Evolutionary conservation across 2,888 invertebrate genomes (phyloP), one percentile per base, ranked within the genome.

Genomic region (Hypsopygia costalis): DNA sequence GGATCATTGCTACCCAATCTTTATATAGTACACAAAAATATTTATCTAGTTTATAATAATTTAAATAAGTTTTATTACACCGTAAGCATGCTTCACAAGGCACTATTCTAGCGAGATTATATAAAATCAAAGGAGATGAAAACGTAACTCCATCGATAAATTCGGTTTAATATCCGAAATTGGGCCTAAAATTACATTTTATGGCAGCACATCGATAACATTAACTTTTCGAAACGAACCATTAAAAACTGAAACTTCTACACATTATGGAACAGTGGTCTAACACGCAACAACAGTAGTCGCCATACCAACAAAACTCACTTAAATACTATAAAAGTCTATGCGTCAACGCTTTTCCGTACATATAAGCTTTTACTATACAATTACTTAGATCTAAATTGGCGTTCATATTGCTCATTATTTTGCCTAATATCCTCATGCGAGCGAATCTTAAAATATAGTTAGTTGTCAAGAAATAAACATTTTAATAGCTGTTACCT

Each of bases 71-170:
- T 64, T 63, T 61, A 66, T 60, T 70, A 71, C 69, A 76, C 63
- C 69, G 64, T 81, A 86, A 86, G 87, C 87, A 85, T 86, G 83
- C 86, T 69, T 86, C 79, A 77, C 82, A 88, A 88, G 87, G 87
- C 87, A 88, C 87, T 88, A 88, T 79, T 70, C 87, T 88, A 87
- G 83, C 81, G 80, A 86, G 80, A 82, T 77, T 72, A 63, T 57
- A 55, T 62, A 58, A 62, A 81, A 61, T 60, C 61, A 83, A 76
- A 57, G 39, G 28, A 27, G 27, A 46, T 51, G 66, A 72, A 41
- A 70, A 69, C 53, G 67, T 74, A 63, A 56, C 65, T 74, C 69
- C 54, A 54, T 70, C 81, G 82, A 69, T 88, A 87, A 88, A 88
- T 87, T 87, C 87, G 86, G 80, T 79, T 86, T 57, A 49, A 69